Evolutionary conservation across 2,113 vertebrate species (phyloP).

Genomic region (Sander vitreus): DNA sequence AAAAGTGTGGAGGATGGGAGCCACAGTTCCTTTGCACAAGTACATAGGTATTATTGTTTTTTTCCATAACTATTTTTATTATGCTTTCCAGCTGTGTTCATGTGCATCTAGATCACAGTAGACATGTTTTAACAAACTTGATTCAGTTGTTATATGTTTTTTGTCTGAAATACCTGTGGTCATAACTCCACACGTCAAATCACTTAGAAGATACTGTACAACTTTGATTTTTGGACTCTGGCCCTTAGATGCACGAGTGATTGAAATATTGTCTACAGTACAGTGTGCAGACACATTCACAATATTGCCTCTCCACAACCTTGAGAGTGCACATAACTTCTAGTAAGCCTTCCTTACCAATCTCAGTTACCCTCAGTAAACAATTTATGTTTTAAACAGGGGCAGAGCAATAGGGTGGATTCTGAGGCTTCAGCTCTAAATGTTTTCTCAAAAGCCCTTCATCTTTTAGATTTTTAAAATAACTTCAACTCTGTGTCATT

Average conservation of each 20-base stretch:
- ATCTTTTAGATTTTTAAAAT: no score
- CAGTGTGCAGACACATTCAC: no score
- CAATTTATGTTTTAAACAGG: background rate
- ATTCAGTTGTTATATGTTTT: background rate
- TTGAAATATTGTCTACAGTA: background rate
- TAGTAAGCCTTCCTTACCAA: background rate
- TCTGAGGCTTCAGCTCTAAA: no score
- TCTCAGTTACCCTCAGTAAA: background rate
- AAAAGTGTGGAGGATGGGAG: background rate
- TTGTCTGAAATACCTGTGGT: background rate
- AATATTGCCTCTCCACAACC: background rate
- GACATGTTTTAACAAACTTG: background rate
- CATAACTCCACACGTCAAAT: background rate
- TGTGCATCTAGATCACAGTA: background rate
- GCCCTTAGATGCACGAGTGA: background rate
- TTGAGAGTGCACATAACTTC: background rate
- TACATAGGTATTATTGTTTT: conserved; percentile 15
- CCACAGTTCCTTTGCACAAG: background rate
- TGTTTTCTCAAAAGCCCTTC: no score
- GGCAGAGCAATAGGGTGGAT: no score
- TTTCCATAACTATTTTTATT: background rate
- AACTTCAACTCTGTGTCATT: no score
- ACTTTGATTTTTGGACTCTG: background rate
- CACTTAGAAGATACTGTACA: background rate
- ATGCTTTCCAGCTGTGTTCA: background rate